Evolutionary conservation across 1,140 invertebrate genomes (phyloP), one percentile per base, ranked within the genome.

Genomic region (Drosophila bocki): DNA sequence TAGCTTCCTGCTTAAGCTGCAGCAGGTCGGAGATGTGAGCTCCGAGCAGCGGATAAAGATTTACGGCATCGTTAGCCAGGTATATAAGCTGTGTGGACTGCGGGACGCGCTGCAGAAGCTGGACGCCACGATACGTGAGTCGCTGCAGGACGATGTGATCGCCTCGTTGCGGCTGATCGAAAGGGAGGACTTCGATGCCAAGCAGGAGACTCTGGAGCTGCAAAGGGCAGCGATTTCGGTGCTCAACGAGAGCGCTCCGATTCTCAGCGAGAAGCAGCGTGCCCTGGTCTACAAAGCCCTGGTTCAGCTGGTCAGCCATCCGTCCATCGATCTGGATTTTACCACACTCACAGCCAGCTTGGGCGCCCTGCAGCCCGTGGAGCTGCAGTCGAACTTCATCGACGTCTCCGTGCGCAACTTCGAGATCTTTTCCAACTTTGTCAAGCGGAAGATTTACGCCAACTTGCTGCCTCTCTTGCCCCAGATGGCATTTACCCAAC

Each of bases 301-400:
- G 37, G 74, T 91, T 3, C 77, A 91, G 60, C 48, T 91, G 7
- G 67, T 92, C 0, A 91, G 70, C 19, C 80, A 88, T 59, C 79
- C 91, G 12, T 53, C 62, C n/a, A 69, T 92, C 3, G 80, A 92
- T 47, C 22, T 92, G 13, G 85, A 92, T 6, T 88, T 92, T 26
- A 84, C 78, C 6, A 8, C 33, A 8, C 50, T 92, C 0, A 77
- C 91, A 0, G 63, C 82, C 19, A 70, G 72, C 6, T 42, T 92
- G 33, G 88, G 85, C 7, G 86, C 82, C 13, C 59, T 84, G 12
- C 76, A 92, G 70, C 87, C 91, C 0, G 76, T 91, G 33, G 91
- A 92, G 56, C n/a, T 92, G 53, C 86, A 92, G 37, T 62, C 82
- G 1, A 87, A 91, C 48, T 84, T 86, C 4, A 87, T 92, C 15